Base-by-base conservation (phyloP, 2,888 invertebrate species). In the Eupithecia subumbrata region DNA sequence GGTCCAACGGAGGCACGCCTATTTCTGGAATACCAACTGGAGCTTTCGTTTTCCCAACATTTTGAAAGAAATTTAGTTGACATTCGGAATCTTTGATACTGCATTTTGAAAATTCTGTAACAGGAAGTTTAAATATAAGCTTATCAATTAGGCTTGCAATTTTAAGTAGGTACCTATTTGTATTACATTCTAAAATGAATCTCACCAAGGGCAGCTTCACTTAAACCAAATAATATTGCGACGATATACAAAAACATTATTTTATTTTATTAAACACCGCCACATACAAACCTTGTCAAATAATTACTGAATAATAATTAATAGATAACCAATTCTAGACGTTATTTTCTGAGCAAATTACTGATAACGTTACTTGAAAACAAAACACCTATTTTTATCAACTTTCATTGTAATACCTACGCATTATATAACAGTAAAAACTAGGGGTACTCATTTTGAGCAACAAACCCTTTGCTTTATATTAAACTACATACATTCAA, bases 1-100 rank as follows among this genome's bases (percentile, higher is more conserved):
- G 79, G 5, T 78, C 78, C 22, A 80, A 71, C 9, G 74, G 22
- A 4, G 75, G 76, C 18, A 80, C 30, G 5, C 77, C 76, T 30
- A 74, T 14, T 4, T n/a, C 52, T 25, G 72, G 69, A 14, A 78
- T 68, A 2, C 79, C 79, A 5, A 52, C 67, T 4, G 52, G 11
- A 0, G 76, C 74, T 18, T 68, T 60, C 0, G 4, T 30, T 3
- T 9, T 18, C 11, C 66, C 77, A 2, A 78, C 12, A 8, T 22
- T 22, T 73, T 77, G 78, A 40, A 75, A 77, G 43, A 68, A 78
- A 11, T 63, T 45, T 34, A 22, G 60, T 25, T 77, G 73, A 67
- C 79, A 80, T 60, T 69, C 56, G 2, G 60, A 52, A 63, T 80
- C 77, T 8, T 37, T n/a, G 11, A 80, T 18, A 48, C 63, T 68